Base-by-base conservation (phyloP, 2,888 invertebrate genomes). In the Acrobasis suavella region DNA sequence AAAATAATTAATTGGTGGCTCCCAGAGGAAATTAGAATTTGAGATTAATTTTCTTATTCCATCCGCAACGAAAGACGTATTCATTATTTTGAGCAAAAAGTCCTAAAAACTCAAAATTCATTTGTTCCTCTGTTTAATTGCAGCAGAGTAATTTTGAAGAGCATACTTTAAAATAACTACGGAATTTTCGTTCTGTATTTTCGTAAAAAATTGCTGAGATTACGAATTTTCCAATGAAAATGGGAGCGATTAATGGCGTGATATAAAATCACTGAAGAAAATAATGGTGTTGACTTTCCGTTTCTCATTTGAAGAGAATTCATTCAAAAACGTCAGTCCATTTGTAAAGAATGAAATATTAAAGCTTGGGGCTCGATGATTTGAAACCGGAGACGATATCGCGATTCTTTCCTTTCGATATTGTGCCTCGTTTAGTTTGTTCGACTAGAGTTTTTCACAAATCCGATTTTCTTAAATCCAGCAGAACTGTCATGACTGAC, bases 281-380 rank as follows among this genome's bases (percentile, higher is more conserved):
- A 78, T 79, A 79, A 78, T 75, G 75, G 76, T 76, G 78, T 83
- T 80, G 79, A 76, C 76, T 80, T 75, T 71, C 69, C 76, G 75
- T 77, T 77, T 79, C 78, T 80, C 77, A 79, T 81, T 77, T 69
- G 72, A 78, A 76, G 71, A 72, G 77, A 77, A 78, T 77, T 81
- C 78, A 76, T 82, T 80, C 76, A 70, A 72, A 79, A 82, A 80
- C 76, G 81, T 80, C 84, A 77, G 81, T 74, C 78, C 81, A 80
- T 85, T 87, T 86, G 83, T 82, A 81, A 81, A 82, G 82, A 83
- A 82, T 83, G 82, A 86, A 85, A 86, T 87, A 87, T 86, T 86
- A 85, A 83, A 85, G 75, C 74, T 70, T 64, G 70, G 74, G 75
- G 71, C 78, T 76, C 81, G 79, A 83, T 83, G 82, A 85, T 84